Conservation (phyloP, 2,797 vertebrate species). For the Rhabdomys pumilio region DNA sequence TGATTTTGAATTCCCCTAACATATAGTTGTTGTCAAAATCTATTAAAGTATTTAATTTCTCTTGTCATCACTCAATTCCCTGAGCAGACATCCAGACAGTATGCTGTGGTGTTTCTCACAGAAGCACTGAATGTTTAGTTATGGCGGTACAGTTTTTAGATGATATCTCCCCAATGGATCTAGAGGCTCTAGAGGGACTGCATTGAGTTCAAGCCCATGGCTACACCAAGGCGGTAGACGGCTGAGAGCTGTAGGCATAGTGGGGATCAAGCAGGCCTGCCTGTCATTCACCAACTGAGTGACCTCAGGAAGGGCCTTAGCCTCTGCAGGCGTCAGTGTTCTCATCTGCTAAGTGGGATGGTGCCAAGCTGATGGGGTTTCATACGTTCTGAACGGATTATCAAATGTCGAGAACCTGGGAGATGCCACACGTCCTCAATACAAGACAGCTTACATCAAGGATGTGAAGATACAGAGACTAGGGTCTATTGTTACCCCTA, state of each 20-base stretch:
- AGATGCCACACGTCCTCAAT: neutral
- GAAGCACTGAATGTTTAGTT: conserved; percentile 77
- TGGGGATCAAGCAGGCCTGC: neutral
- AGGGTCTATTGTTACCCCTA: neutral
- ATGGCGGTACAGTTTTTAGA: conserved; percentile 56
- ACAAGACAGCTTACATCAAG: neutral
- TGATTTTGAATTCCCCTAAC: conserved; percentile 83
- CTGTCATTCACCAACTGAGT: conserved; percentile 2
- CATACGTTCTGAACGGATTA: neutral
- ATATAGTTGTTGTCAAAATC: conserved; percentile 86
- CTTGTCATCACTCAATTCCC: conserved; percentile 82
- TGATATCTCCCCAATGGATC: conserved; percentile 17
- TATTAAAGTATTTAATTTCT: conserved; percentile 86
- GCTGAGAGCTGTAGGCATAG: neutral
- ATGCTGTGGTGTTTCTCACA: conserved; percentile 66
- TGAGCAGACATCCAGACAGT: conserved; percentile 79
- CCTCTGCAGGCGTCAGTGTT: conserved; percentile 42
- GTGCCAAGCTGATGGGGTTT: neutral
- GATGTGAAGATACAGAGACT: neutral
- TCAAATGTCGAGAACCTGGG: neutral
- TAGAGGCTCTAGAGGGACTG: conserved; percentile 41
- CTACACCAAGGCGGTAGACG: neutral
- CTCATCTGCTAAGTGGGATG: conserved; percentile 39
- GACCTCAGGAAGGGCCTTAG: neutral
- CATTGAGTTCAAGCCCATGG: conserved; percentile 63